Percentiles rank a stretch among this genome's conserved stretches.
Evolutionary conservation across 2,888 invertebrate genomes (phyloP).

Genomic region (Leucoma salicis): DNA sequence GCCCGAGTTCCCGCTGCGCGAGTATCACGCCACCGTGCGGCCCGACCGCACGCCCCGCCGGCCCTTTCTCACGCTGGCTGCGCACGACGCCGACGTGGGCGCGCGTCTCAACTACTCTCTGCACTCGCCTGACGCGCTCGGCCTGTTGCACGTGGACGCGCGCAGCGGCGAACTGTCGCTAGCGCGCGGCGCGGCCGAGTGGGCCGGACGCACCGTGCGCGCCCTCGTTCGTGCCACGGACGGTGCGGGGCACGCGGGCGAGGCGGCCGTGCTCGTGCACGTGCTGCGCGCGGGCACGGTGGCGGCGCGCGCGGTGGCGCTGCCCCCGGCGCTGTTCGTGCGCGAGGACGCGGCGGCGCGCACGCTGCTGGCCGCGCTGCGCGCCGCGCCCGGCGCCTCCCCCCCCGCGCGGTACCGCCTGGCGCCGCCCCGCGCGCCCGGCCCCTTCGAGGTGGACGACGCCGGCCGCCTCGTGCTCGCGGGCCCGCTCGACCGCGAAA

Average conservation of each 20-base stretch:
- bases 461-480: slow-evolving; percentile 89
- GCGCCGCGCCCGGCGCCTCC: slow-evolving; percentile 27
- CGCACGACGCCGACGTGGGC: slow-evolving; percentile 90
- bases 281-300: slow-evolving; percentile 88
- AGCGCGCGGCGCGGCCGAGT: slow-evolving; percentile 82
- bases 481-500: slow-evolving; percentile 89
- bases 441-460: slow-evolving; percentile 87
- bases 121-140: slow-evolving; percentile 82
- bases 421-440: slow-evolving; percentile 70
- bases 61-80: slow-evolving; percentile 72
- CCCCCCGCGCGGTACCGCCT: slow-evolving; percentile 37
- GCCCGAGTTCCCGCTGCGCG: slow-evolving; percentile 88
- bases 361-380: slow-evolving; percentile 59
- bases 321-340: slow-evolving; percentile 89
- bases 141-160: slow-evolving; percentile 88
- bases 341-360: slow-evolving; percentile 86
- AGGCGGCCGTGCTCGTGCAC: slow-evolving; percentile 91
- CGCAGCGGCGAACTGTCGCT: slow-evolving; percentile 88
- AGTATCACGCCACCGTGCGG: slow-evolving; percentile 89
- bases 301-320: slow-evolving; percentile 87
- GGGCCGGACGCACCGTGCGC: slow-evolving; percentile 89
- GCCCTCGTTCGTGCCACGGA: slow-evolving; percentile 95
- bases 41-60: slow-evolving; percentile 58
- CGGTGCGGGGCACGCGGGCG: slow-evolving; percentile 89
- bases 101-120: slow-evolving; percentile 89